Percentiles rank a stretch among this genome's conserved stretches.
Conservation (phyloP, 92 coral and sea anemone species). For the Pocillopora meandrina region DNA sequence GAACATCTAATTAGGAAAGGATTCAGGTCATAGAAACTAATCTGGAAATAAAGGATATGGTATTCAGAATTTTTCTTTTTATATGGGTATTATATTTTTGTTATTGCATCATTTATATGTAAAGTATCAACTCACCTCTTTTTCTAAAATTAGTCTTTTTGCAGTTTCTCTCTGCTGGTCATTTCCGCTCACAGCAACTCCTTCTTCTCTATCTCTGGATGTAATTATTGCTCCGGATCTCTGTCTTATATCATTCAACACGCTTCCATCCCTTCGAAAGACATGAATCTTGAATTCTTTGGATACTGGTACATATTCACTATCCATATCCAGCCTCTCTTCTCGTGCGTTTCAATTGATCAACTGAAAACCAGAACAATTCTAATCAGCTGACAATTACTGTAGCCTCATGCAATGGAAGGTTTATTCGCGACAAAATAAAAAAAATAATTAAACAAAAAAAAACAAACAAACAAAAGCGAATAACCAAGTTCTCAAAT, state of each 20-base stretch:
- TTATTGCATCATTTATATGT: not conserved
- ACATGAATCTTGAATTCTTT: slow-evolving; percentile 1
- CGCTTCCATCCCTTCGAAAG: slow-evolving; percentile 1
- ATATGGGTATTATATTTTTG: too few relatives aligned
- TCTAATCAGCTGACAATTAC: not conserved
- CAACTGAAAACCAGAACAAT: not conserved
- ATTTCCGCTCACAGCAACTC: slow-evolving; percentile 4
- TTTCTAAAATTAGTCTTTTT: not conserved
- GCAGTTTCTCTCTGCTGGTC: slow-evolving; percentile 21
- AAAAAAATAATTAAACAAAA: too few relatives aligned
- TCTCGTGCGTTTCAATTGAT: not conserved
- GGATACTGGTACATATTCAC: slow-evolving; percentile 4
- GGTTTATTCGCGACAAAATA: too few relatives aligned
- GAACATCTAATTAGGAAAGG: too few relatives aligned
- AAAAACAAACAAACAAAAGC: too few relatives aligned
- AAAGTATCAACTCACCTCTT: not conserved
- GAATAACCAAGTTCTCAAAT: too few relatives aligned
- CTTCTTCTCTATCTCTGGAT: not conserved
- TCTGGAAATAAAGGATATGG: too few relatives aligned
- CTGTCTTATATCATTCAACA: not conserved
- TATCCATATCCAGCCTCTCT: not conserved
- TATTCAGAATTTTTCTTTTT: not conserved
- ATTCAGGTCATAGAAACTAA: too few relatives aligned
- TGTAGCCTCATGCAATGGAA: too few relatives aligned
- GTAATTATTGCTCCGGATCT: slow-evolving; percentile 2